Conservation (phyloP, 2,113 vertebrate species). For the Phylloscopus trochiloides region DNA sequence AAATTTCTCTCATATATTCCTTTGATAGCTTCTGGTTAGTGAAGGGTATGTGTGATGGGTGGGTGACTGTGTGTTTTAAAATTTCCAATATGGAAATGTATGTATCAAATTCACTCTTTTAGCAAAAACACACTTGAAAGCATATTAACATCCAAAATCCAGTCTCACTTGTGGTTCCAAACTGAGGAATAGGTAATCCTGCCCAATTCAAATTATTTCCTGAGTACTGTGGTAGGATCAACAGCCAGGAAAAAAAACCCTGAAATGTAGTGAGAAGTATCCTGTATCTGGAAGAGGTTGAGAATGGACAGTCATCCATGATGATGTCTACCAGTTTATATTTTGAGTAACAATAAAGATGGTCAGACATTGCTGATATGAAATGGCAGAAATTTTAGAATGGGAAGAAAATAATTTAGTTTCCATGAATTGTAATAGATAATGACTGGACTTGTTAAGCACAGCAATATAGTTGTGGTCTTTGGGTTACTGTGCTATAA, state of each 20-base stretch:
- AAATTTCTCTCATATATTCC: neutral
- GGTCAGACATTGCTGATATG: neutral
- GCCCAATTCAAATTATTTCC: neutral
- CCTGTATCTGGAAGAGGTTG: neutral
- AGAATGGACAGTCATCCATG: neutral
- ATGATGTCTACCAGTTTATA: neutral
- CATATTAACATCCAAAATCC: neutral
- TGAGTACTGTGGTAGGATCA: neutral
- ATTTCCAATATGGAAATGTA: neutral
- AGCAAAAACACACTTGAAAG: neutral
- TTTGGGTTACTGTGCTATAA: neutral
- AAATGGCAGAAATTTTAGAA: neutral
- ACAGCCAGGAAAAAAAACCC: fast-evolving
- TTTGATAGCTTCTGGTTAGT: neutral
- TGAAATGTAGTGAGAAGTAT: neutral
- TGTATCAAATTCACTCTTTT: neutral
- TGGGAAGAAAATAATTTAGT: neutral
- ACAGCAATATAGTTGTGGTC: neutral
- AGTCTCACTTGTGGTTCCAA: neutral
- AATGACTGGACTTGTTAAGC: neutral
- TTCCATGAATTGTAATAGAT: neutral
- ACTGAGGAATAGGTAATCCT: neutral
- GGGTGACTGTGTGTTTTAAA: neutral
- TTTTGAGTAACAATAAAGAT: neutral
- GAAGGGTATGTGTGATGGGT: neutral